Conservation (phyloP, 2,797 vertebrate genomes). For the Chelmon rostratus region DNA sequence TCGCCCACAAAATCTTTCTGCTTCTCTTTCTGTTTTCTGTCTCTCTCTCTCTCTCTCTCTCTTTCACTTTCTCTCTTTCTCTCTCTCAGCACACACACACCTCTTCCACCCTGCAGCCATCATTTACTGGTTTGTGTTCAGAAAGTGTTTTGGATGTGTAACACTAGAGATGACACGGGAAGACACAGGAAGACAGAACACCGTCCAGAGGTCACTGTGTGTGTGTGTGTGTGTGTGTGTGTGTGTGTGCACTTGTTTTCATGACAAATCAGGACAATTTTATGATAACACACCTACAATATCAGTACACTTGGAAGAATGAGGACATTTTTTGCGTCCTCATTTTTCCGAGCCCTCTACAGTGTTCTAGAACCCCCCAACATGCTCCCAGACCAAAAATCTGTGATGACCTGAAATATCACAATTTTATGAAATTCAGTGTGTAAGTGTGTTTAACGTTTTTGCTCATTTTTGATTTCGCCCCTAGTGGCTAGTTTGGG, state of each 20-base stretch:
- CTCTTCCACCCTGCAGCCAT: constrained; percentile 79
- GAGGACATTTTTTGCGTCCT: too few relatives aligned
- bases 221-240: constrained; percentile 51
- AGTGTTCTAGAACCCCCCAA: too few relatives aligned
- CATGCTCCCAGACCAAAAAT: too few relatives aligned
- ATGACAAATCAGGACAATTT: too few relatives aligned
- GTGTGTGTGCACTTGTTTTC: constrained; percentile 53
- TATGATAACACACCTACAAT: too few relatives aligned
- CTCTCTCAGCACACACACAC: constrained; percentile 13
- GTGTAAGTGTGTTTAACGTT: too few relatives aligned
- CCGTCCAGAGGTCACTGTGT: constrained; percentile 83
- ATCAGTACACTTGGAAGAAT: too few relatives aligned
- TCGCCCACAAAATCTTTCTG: constrained; percentile 20
- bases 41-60: constrained; percentile 8
- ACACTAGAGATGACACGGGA: constrained; percentile 77
- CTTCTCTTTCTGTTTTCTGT: constrained; percentile 37
- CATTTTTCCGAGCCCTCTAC: too few relatives aligned
- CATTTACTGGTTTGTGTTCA: constrained; percentile 87
- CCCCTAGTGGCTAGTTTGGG: too few relatives aligned
- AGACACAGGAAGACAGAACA: constrained; percentile 83
- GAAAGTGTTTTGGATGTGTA: constrained; percentile 87
- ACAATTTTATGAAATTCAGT: too few relatives aligned
- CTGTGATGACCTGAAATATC: too few relatives aligned
- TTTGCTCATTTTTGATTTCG: too few relatives aligned
- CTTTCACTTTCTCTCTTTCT: not conserved